phyloP scores from a whole-genome alignment of 2,113 vertebrate genomes.

The Sander vitreus region DNA sequence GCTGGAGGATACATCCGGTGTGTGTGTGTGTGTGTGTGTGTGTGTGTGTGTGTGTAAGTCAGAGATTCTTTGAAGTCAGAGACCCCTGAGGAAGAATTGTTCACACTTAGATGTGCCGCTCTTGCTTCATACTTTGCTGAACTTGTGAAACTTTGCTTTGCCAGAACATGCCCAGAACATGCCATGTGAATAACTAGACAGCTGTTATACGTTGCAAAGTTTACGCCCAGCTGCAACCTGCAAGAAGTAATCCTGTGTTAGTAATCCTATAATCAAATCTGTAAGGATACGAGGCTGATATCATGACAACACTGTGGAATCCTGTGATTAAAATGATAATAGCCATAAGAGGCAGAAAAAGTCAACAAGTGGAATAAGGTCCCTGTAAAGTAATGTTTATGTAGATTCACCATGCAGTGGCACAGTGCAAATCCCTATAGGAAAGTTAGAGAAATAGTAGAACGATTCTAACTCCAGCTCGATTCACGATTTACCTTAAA shows the following conservation, averaged over 20 bases:
- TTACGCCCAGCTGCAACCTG: constrained; percentile 21
- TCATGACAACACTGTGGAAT: constrained; percentile 28
- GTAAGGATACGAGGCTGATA: constrained; percentile 15
- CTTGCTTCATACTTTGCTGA: constrained; percentile 23
- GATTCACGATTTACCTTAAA: not conserved
- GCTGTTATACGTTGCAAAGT: constrained; percentile 14
- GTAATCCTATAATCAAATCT: constrained; percentile 58
- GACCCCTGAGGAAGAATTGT: constrained; percentile 12
- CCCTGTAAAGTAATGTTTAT: not conserved
- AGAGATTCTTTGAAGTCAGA: constrained; percentile 51
- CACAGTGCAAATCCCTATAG: not conserved
- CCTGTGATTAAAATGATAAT: constrained; percentile 50
- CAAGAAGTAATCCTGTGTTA: constrained; percentile 19
- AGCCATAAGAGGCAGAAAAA: not conserved
- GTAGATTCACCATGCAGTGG: not conserved
- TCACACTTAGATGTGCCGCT: not conserved
- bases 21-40: constrained; percentile 12
- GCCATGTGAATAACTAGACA: constrained; percentile 51
- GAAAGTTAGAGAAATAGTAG: too few relatives aligned
- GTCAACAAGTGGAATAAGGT: constrained; percentile 6
- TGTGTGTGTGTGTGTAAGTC: constrained; percentile 34
- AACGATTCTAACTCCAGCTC: not conserved
- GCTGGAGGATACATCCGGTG: constrained; percentile 72
- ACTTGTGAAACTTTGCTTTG: constrained; percentile 42
- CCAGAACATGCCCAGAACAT: constrained; percentile 66